A percentile compares a stretch with the other conserved stretches of the same genome.
phyloP scores from a whole-genome alignment of 2,888 invertebrate species.

The Drosophila mayaguana region DNA sequence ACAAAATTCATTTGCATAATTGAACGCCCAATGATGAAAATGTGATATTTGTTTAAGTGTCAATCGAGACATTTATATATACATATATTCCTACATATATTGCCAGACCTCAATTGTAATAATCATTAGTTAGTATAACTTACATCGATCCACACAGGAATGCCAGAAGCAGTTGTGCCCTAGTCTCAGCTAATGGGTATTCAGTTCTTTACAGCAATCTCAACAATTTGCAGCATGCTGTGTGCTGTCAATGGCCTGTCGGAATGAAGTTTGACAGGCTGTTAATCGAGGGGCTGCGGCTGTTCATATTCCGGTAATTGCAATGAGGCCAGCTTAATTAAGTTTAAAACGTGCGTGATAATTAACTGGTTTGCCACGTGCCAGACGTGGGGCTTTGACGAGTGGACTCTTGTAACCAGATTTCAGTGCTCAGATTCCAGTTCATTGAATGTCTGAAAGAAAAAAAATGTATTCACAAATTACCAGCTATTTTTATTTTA shows the following conservation, averaged over 20 bases:
- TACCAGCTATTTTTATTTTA: neutral
- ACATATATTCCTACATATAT: too few relatives aligned
- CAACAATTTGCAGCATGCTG: conserved; percentile 11
- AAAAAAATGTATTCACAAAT: conserved; percentile 13
- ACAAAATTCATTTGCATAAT: conserved; percentile 54
- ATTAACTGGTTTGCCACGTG: conserved; percentile 58
- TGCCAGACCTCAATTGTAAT: conserved; percentile 10
- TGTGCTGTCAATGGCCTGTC: conserved; percentile 39
- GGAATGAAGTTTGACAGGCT: conserved; percentile 56
- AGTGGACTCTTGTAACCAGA: conserved; percentile 7
- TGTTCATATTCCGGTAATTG: conserved; percentile 61
- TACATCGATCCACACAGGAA: conserved; percentile 28
- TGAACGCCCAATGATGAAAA: conserved; percentile 42
- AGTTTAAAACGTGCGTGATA: conserved; percentile 63
- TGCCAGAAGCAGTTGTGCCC: conserved; percentile 15
- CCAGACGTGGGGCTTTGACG: neutral
- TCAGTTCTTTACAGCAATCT: conserved; percentile 1
- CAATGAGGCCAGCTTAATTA: conserved; percentile 61
- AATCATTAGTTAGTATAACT: conserved; percentile 4
- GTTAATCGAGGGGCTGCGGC: conserved; percentile 31
- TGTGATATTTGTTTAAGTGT: conserved; percentile 21
- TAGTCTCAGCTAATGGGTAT: conserved; percentile 4
- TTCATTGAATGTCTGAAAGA: conserved; percentile 21
- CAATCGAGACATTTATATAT: neutral
- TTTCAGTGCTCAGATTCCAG: conserved; percentile 11